Evolutionary conservation across 1,140 invertebrate species (phyloP), one percentile per base, ranked within the genome.

Genomic region (Bombus balteatus): DNA sequence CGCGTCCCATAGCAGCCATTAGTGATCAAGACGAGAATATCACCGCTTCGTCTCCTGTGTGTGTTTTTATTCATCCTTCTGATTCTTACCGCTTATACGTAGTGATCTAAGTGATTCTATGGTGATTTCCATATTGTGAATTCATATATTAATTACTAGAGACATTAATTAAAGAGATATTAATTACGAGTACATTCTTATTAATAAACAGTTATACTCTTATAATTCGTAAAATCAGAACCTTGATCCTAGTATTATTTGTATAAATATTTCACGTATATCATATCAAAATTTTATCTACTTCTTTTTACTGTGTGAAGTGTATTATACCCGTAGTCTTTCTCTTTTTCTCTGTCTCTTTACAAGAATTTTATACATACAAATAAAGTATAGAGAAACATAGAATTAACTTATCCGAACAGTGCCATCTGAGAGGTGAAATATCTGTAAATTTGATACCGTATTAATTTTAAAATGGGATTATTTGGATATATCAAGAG

Each of bases 1-100:
- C 70, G n/a, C 73, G 59, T 82, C 37, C 43, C 57, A 39, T 43
- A 82, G 76, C 75, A 73, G 80, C 76, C 84, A 83, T 77, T 88
- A 41, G 76, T 12, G 47, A 37, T n/a, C 65, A 34, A 43, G 57
- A 73, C 75, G 71, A 88, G 77, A 28, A 37, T 32, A 57, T 4
- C 10, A 75, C 47, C 47, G 43, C 68, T 66, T 81, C 57, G 34
- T 53, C 47, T 53, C 10, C 4, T 22, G 72, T 39, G 57, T 22
- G 28, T 41, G 18, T 34, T 41, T 32, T 12, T 34, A 3, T n/a
- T n/a, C 10, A 3, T 10, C 6, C 4, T 65, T 81, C 37, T 12
- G 3, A 68, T 41, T 59, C 1, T 41, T 84, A 18, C 57, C 12
- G 43, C 2, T 65, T 22, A 81, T 28, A 34, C 43, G 1, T 57